Evolutionary conservation across 2,888 invertebrate species (phyloP).

Genomic region (Epirrhoe alternata): DNA sequence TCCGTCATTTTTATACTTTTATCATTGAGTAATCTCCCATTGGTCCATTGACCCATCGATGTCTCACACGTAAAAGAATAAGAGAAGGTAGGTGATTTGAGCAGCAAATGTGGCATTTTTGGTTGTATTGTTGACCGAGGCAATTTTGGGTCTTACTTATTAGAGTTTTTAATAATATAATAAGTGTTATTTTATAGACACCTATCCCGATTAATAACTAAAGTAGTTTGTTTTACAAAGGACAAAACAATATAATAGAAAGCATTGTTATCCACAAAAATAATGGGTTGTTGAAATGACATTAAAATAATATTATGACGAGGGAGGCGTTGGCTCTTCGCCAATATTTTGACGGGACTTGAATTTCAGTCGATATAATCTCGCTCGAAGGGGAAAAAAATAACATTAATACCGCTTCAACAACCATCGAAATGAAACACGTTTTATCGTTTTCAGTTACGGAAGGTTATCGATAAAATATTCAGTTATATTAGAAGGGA

Average conservation of each 20-base stretch:
- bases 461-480: conserved; percentile 30
- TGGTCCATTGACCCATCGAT: too few species aligned
- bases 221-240: not conserved
- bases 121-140: too few species aligned
- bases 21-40: too few species aligned
- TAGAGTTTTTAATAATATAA: too few species aligned
- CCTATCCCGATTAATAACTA: not conserved
- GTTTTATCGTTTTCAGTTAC: conserved; percentile 37
- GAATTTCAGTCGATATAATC: conserved; percentile 42
- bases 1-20: too few species aligned
- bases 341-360: conserved; percentile 43
- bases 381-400: conserved; percentile 36
- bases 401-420: conserved; percentile 41
- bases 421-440: conserved; percentile 32
- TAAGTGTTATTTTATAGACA: not conserved
- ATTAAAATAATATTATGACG: conserved; percentile 24
- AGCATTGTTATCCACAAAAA: conserved; percentile 4
- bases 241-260: not conserved
- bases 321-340: conserved; percentile 44
- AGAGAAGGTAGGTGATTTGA: too few species aligned
- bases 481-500: conserved; percentile 29
- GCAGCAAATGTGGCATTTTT: too few species aligned
- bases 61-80: too few species aligned
- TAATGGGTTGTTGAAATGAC: conserved; percentile 15
- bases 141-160: too few species aligned